Base-by-base conservation (phyloP, 2,888 invertebrate species). In the Strigamia transsilvanica region DNA sequence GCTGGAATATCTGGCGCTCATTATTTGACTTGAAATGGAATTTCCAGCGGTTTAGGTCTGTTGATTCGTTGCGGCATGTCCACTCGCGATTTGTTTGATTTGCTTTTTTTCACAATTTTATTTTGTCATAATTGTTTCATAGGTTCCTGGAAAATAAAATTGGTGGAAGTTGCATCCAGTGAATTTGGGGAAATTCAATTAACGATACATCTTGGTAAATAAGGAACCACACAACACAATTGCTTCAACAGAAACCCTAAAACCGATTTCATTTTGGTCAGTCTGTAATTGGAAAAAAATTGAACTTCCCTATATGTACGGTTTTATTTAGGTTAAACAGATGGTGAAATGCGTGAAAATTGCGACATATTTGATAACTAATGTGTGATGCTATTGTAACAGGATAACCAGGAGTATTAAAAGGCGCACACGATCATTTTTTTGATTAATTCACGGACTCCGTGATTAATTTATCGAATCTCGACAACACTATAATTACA, bases 271-370 rank as follows among this genome's bases (percentile, higher is more conserved):
- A 3, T 27, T 27, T 2, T 27, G 27, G 93, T 97, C 84, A 93
- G 38, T 4, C 97, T 85, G 97, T 96, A 82, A 92, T 95, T 7
- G 94, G 94, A 82, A 96, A 96, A 88, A 27, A 27, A 27, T 27
- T 27, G 3, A 27, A 27, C 3, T 27, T 27, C 3, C 27, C 27
- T 27, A 27, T 27, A 27, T 27, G 27, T 27, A 27, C 27, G 27
- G 27, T 3, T 27, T 27, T 27, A 27, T 27, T 27, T 27, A 27
- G 27, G 27, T 27, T 27, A 27, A 27, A 27, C 27, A 27, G 27
- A 27, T 27, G 27, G 3, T 27, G 27, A 27, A 27, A 27, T 27
- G 27, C 27, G 27, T 27, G 3, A 27, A 27, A 27, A 3, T 27
- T 27, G 27, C 27, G 27, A 27, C 27, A 27, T 27, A 27, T 3